phyloP scores from a whole-genome alignment of 2,113 vertebrate genomes.

The Pycnonotus jocosus region DNA sequence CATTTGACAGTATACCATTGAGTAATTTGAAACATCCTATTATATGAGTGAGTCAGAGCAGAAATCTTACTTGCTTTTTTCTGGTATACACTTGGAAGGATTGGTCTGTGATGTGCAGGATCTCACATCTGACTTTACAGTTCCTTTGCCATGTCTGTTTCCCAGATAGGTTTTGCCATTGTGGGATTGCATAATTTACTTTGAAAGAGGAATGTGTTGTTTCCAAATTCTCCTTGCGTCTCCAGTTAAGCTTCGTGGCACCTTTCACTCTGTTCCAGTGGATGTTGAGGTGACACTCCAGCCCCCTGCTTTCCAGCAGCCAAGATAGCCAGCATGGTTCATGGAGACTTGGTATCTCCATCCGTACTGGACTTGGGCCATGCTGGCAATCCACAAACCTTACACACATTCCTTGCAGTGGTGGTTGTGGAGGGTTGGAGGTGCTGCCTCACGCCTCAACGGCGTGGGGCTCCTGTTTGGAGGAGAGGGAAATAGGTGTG shows the following conservation, averaged over 20 bases:
- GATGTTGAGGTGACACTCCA: not conserved
- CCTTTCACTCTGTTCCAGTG: not conserved
- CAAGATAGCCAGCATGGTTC: not conserved
- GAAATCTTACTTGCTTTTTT: not conserved
- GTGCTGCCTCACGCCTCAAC: not conserved
- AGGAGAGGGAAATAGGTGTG: not conserved
- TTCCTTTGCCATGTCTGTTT: not conserved
- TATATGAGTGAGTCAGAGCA: not conserved
- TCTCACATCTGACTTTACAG: not conserved
- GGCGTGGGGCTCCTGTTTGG: not conserved
- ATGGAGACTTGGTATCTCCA: not conserved
- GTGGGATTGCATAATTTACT: not conserved
- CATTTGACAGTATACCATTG: not conserved
- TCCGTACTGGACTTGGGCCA: not conserved
- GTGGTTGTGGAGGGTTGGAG: not conserved
- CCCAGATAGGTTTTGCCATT: not conserved
- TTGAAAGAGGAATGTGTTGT: not conserved
- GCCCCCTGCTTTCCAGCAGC: not conserved
- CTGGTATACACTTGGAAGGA: not conserved
- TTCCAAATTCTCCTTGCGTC: not conserved
- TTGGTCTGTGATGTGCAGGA: not conserved
- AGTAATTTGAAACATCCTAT: not conserved
- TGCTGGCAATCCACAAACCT: not conserved
- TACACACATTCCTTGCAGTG: not conserved
- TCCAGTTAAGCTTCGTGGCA: not conserved